Evolutionary conservation across 2,888 invertebrate species (phyloP).

Genomic region (Eupelmus urozonus): DNA sequence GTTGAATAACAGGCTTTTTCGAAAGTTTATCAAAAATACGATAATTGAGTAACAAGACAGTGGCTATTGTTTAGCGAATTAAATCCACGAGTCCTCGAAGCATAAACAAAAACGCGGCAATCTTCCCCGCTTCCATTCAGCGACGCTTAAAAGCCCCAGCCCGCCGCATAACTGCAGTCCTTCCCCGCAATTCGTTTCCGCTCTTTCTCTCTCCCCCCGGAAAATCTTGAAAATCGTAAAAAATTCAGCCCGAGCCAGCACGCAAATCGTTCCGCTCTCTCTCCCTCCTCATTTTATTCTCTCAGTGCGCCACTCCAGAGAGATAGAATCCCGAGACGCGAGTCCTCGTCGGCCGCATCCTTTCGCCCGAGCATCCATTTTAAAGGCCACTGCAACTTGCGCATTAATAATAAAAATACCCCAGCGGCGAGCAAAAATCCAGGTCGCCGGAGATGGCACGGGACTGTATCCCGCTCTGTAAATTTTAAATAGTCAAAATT

Average conservation of each 20-base stretch:
- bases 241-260: constrained; percentile 10
- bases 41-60: too few species aligned
- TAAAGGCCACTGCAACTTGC: constrained; percentile 3
- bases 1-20: too few species aligned
- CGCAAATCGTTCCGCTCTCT: neutral
- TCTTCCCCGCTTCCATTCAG: neutral
- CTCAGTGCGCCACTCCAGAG: neutral
- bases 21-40: too few species aligned
- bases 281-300: neutral
- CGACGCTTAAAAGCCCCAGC: neutral
- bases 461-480: too few species aligned
- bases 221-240: constrained; percentile 12
- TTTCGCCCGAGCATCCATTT: constrained; percentile 12
- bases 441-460: too few species aligned
- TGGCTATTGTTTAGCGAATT: too few species aligned
- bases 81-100: too few species aligned
- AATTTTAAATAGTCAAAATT: too few species aligned
- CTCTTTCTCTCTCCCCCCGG: neutral
- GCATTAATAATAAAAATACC: constrained; percentile 34
- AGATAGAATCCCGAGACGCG: neutral
- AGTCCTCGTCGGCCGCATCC: constrained; percentile 19
- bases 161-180: neutral
- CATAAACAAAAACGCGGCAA: too few species aligned
- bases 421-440: constrained; percentile 29
- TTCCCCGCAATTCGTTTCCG: neutral